phyloP scores from a whole-genome alignment of 2,113 vertebrate species.

The Indicator maculatus region DNA sequence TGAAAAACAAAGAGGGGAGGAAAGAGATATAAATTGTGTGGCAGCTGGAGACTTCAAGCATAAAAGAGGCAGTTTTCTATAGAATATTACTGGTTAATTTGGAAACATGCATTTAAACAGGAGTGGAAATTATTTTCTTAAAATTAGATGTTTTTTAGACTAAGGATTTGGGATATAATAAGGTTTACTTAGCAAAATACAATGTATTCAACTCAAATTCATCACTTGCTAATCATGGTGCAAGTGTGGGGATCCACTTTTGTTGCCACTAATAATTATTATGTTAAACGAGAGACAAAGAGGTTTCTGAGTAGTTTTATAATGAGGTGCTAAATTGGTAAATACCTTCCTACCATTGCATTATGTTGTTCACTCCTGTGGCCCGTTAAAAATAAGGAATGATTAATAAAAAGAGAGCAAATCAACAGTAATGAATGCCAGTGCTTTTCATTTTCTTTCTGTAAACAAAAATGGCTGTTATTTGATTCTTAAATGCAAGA shows the following conservation, averaged over 20 bases:
- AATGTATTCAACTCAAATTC: constrained; percentile 45
- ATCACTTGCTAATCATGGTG: constrained; percentile 47
- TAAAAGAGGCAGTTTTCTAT: constrained; percentile 71
- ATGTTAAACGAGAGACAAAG: constrained; percentile 58
- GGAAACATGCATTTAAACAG: constrained; percentile 57
- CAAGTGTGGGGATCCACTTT: constrained; percentile 50
- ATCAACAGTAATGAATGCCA: constrained; percentile 48
- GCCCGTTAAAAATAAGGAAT: constrained; percentile 62
- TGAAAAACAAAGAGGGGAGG: constrained; percentile 82
- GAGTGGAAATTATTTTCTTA: constrained; percentile 61
- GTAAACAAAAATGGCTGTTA: constrained; percentile 45
- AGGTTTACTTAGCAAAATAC: constrained; percentile 54
- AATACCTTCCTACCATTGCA: constrained; percentile 47
- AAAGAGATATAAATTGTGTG: constrained; percentile 83
- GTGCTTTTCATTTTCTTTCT: constrained; percentile 44
- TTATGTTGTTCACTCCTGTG: constrained; percentile 33
- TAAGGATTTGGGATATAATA: constrained; percentile 33
- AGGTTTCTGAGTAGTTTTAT: constrained; percentile 60
- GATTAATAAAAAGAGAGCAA: constrained; percentile 54
- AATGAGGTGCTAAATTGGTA: constrained; percentile 56
- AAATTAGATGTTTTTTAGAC: constrained; percentile 43
- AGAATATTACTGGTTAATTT: constrained; percentile 62
- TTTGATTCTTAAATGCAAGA: neutral
- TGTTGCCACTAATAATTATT: constrained; percentile 67
- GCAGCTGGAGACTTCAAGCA: constrained; percentile 77